Base-by-base conservation (phyloP, 1,140 invertebrate genomes). In the Leptinotarsa lineolata region DNA sequence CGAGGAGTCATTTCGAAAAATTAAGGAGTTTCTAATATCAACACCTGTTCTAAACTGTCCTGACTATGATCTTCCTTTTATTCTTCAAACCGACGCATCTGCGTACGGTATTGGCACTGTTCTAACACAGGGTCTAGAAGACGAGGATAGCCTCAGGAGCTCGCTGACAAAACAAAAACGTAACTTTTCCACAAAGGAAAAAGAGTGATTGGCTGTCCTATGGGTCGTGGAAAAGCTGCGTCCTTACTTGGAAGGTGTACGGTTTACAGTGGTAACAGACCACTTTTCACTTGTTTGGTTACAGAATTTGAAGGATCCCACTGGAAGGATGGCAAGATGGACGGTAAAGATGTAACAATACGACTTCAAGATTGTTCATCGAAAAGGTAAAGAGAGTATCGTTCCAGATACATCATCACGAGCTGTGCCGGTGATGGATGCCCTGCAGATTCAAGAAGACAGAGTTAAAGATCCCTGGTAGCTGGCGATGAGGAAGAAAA, bases 241-340 rank as follows among this genome's bases (percentile, higher is more conserved):
- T 20, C 72, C 70, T 44, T 88, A 84, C 78, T 65, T 88, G 3
- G 81, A 84, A 63, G 82, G 82, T 8, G 80, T 74, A 8, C 69
- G 83, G 13, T 87, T 89, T 72, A 82, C 30, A 6, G 81, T 88
- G 4, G 73, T 84, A 22, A 88, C 86, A 0, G 87, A 89, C 72
- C 86, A 87, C 72, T 77, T 80, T 45, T 79, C 83, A 6, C 75
- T 89, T 3, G 74, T 75, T 22, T 89, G 85, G 84, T 77, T 88
- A 2, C 76, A 81, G 13, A 80, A 80, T 4, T 76, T 86, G 1
- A 85, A 83, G 73, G 83, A 86, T 64, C 80, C 83, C 4, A 78
- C 71, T 0, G 83, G 82, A 60, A 60, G 86, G 61, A 71, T 88
- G 8, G 83, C 83, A 1, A 72, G 86, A 48, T 88, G 86, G 86